Conservation (phyloP, 2,888 invertebrate species). For the Ichneumoninae sp. region DNA sequence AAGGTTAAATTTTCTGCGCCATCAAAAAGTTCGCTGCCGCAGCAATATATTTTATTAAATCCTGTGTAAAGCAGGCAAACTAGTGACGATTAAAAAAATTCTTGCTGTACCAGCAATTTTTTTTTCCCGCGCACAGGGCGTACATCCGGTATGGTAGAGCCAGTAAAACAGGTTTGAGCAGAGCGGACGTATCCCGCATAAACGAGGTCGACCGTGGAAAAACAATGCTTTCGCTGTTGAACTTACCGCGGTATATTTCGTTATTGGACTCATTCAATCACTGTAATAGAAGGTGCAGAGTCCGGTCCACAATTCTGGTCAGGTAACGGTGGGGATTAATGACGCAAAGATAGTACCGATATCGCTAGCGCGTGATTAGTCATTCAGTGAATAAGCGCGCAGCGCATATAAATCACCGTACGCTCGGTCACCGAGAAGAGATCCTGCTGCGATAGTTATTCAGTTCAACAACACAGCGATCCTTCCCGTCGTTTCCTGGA, state of each 20-base stretch:
- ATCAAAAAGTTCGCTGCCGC: background rate
- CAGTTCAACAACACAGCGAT: background rate
- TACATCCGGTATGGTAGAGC: background rate
- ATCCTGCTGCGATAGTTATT: conserved; percentile 5
- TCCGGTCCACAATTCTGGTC: conserved; percentile 36
- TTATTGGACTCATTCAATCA: background rate
- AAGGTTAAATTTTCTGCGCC: background rate
- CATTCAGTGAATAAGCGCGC: conserved; percentile 25
- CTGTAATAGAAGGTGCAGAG: conserved; percentile 5
- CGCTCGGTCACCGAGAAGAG: background rate
- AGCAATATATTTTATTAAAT: no score
- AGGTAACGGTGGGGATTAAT: conserved; percentile 31
- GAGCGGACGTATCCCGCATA: background rate
- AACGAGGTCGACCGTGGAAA: background rate
- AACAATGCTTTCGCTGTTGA: background rate
- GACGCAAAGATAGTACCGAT: conserved; percentile 42
- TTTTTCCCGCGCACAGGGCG: background rate
- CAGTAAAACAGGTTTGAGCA: conserved; percentile 30
- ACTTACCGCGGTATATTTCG: conserved; percentile 1
- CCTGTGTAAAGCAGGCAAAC: background rate
- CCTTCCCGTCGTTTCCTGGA: background rate
- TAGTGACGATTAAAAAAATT: background rate
- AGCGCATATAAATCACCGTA: background rate
- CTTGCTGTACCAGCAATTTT: background rate
- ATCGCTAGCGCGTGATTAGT: conserved; percentile 49